Base-by-base conservation (phyloP, 35 echinoderm and acorn worm species). In the Lytechinus variegatus region DNA sequence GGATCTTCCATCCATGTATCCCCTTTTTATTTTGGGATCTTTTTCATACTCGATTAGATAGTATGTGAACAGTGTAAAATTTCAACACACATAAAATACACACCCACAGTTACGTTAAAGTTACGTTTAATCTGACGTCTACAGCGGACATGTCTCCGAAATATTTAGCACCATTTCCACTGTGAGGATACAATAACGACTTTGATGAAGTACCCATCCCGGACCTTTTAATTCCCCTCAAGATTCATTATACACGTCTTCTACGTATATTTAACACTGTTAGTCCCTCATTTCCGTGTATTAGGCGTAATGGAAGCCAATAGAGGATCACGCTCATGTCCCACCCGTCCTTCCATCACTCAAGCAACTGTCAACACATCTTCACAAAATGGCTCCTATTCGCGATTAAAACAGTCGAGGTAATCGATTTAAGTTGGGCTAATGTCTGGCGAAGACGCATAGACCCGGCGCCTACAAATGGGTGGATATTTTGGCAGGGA, bases 391-490 rank as follows among this genome's bases (percentile, higher is more conserved):
- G 52, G 52, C 52, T 53, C 54, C 60, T 86, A 52, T 27, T 13
- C 24, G 12, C 54, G 92, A 93, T 93, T 93, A 93, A 79, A 57
- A 93, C 28, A 54, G 54, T 33, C 52, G 53, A 24, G n/a, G 9
- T 93, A 93, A 55, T 93, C 55, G 92, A 93, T 93, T 93, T 93
- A 55, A 53, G 92, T 57, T 57, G 55, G 92, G 54, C 14, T 93
- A 93, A 33, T 57, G 27, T 54, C 54, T 27, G 27, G 55, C 52
- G 92, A 93, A 54, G 0, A 93, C 19, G 52, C 88, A 12, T 16
- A 14, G 5, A 4, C 29, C 13, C 88, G 88, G 88, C 88, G 88
- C 88, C 88, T 44, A 14, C 29, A 54, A 89, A 44, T 54, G 29
- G 10, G 3, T 21, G 29, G 10, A 13, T 44, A 10, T 90, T 90